Base-by-base conservation (phyloP, 2,113 vertebrate genomes). In the Meriones unguiculatus region DNA sequence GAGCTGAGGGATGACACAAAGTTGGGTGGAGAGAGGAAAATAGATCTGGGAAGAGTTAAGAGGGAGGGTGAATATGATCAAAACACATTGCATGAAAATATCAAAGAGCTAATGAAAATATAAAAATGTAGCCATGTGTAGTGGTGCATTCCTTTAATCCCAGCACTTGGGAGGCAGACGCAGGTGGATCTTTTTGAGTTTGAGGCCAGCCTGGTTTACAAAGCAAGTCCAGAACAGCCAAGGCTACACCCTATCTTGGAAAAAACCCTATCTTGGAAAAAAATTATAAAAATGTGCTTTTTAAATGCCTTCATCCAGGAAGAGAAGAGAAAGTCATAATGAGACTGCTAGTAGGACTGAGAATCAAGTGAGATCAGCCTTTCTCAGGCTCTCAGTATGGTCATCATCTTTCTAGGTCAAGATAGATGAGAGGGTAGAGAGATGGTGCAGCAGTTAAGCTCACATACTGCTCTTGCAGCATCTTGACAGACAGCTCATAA, bases 321-420 rank as follows among this genome's bases (percentile, higher is more conserved):
- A 52, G 22, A 93, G 38, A 38, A 50, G 30, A 50, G 59, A 11
- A 5, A 64, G 22, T 46, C 18, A 0, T 7, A 30, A 12, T 12
- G 30, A 10, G 20, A 8, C 2, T 15, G 7, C 24, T 0, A 52
- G 17, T 4, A 67, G 75, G 18, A 85, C 18, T 1, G 6, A 67
- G 38, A 87, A 62, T 9, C 57, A n/a, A 1, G n/a, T 41, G 2
- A 9, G 46, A 18, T 6, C 1, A 11, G 22, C 17, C 5, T 75
- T 59, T 86, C 46, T 50, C 7, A 2, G 20, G 12, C 8, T 24
- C 4, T 30, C 88, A 3, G 0, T 0, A 3, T 0, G 1, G 15
- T 14, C 57, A 67, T 73, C 7, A 3, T 25, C 30, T 69, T 67
- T n/a, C n/a, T 38, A 85, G 5, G 62, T 17, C 35, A 3, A 7